These are phyloP conservation scores for Ligdia adustata DNA, from an alignment of 2,888 invertebrate species.

Conservation along the genomic window DNA sequence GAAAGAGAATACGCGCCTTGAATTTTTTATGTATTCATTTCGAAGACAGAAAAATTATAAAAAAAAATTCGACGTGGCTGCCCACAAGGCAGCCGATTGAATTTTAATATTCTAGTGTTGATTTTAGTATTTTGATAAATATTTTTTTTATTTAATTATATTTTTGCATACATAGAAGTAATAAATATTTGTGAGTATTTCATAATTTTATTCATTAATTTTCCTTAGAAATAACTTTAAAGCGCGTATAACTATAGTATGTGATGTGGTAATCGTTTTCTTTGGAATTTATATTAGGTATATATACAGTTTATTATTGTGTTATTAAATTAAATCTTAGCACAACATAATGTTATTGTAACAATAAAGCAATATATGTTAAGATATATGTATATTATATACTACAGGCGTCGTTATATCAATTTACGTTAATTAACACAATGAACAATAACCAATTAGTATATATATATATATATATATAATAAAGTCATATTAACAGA, in stretches of 20 bases:
- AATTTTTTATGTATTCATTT: slow-evolving; percentile 34
- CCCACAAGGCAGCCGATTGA: no score
- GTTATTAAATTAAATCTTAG: slow-evolving; percentile 29
- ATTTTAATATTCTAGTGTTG: slow-evolving; percentile 7
- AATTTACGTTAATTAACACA: slow-evolving; percentile 36
- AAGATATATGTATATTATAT: slow-evolving; percentile 28
- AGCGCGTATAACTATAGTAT: no score
- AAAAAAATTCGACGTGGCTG: neutral
- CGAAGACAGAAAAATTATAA: neutral
- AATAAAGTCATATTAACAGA: slow-evolving; percentile 28
- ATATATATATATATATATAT: slow-evolving; percentile 15
- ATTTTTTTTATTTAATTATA: no score
- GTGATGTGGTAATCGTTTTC: no score
- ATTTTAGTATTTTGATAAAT: neutral
- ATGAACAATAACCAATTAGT: slow-evolving; percentile 38
- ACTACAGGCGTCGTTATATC: slow-evolving; percentile 30
- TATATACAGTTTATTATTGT: slow-evolving; percentile 13
- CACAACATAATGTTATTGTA: slow-evolving; percentile 12
- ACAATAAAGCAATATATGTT: slow-evolving; percentile 10
- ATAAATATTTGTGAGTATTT: no score
- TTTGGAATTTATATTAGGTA: no score
- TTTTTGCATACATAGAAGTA: no score
- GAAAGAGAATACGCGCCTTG: slow-evolving; percentile 45
- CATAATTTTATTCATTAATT: no score
- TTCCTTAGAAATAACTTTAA: no score